A percentile compares a stretch with the other conserved stretches of the same genome.
Evolutionary conservation across 2,888 invertebrate genomes (phyloP).

Genomic region (Physocephala rufipes): DNA sequence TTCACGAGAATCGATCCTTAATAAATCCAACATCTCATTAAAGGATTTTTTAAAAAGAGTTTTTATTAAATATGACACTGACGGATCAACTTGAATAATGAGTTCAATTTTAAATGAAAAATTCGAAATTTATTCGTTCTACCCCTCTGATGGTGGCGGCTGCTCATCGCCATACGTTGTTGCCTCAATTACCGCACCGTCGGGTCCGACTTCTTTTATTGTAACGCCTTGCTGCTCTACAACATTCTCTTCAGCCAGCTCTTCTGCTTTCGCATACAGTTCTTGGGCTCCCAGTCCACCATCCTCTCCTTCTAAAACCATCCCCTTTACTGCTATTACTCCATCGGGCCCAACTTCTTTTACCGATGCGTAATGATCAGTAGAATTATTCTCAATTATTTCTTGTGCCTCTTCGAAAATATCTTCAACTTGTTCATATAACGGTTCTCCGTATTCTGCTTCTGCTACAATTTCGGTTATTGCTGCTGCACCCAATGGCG

Average conservation of each 20-base stretch:
- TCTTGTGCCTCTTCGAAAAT: conserved; percentile 13
- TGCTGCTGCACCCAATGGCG: no score
- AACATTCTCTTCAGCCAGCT: not conserved
- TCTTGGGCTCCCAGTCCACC: not conserved
- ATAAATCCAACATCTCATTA: no score
- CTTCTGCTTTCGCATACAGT: not conserved
- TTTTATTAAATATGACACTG: no score
- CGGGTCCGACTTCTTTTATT: not conserved
- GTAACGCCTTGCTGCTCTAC: not conserved
- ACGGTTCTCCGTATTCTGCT: not conserved
- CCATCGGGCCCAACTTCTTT: not conserved
- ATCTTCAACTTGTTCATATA: conserved; percentile 14
- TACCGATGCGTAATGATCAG: not conserved
- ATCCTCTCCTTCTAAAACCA: not conserved
- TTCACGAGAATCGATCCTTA: no score
- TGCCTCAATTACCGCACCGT: not conserved
- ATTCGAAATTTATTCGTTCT: not conserved
- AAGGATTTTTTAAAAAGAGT: no score
- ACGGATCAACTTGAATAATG: no score
- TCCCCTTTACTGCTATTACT: not conserved
- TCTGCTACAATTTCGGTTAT: not conserved
- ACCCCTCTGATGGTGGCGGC: not conserved
- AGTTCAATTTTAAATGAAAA: no score
- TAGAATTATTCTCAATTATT: not conserved
- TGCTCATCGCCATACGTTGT: not conserved